Evolutionary conservation across 2,797 vertebrate genomes (phyloP).

Genomic region (Delichon dasypus): DNA sequence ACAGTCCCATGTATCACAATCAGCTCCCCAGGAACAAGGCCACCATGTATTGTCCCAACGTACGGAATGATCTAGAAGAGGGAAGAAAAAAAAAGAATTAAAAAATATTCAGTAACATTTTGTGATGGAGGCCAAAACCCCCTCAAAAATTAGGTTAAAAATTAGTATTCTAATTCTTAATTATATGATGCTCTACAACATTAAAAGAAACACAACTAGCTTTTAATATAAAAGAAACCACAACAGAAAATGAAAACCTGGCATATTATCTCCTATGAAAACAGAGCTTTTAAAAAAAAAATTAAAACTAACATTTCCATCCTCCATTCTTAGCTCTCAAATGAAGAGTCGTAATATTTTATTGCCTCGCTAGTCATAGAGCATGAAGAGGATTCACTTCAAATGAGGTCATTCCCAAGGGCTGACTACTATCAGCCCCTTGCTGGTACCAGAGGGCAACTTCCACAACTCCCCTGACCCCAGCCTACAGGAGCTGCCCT

Average conservation of each 20-base stretch:
- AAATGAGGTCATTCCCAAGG: background rate
- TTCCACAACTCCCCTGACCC: background rate
- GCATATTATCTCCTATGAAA: background rate
- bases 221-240: background rate
- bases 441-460: background rate
- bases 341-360: background rate
- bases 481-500: background rate
- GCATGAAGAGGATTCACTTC: background rate
- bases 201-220: background rate
- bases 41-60: conserved; percentile 83
- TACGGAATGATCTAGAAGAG: conserved; percentile 81
- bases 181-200: background rate
- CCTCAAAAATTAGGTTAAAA: background rate
- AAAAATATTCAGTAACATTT: background rate
- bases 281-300: background rate
- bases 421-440: background rate
- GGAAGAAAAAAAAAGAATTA: background rate
- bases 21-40: conserved; percentile 82
- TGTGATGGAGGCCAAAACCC: background rate
- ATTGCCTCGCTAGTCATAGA: background rate
- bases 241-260: background rate
- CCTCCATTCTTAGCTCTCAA: background rate
- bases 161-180: background rate
- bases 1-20: conserved; percentile 84
- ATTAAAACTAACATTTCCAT: background rate